Evolutionary conservation across 2,113 vertebrate species (phyloP).

Genomic region (Hoplias malabaricus): DNA sequence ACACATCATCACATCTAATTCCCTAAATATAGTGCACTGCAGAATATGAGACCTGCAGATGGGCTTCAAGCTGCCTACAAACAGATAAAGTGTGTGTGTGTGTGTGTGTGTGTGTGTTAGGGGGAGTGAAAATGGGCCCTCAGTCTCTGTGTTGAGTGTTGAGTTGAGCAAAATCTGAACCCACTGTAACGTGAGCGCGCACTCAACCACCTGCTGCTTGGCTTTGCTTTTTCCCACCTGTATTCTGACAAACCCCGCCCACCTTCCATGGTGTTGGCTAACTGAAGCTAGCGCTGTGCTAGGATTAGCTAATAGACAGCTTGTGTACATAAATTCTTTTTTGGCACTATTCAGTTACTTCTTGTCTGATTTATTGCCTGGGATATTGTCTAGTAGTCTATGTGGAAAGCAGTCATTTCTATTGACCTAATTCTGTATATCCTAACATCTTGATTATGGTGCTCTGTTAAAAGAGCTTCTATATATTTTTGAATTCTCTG

Average conservation of each 20-base stretch:
- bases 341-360: too few relatives aligned
- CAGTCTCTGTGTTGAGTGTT: slow-evolving; percentile 14
- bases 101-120: background rate
- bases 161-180: background rate
- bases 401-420: too few relatives aligned
- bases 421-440: too few relatives aligned
- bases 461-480: too few relatives aligned
- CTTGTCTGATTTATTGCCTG: too few relatives aligned
- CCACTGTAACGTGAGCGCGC: slow-evolving; percentile 51
- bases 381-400: too few relatives aligned
- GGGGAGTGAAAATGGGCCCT: slow-evolving; percentile 21
- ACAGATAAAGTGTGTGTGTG: slow-evolving; percentile 2
- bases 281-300: too few relatives aligned
- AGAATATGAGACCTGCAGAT: slow-evolving; percentile 56
- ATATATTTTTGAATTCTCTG: too few relatives aligned
- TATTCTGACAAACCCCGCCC: background rate
- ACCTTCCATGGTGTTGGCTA: too few relatives aligned
- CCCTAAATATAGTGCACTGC: slow-evolving; percentile 64
- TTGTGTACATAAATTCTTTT: too few relatives aligned
- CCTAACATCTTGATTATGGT: too few relatives aligned
- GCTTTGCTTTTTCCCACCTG: slow-evolving; percentile 14
- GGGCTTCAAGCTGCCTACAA: slow-evolving; percentile 9
- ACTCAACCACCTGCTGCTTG: slow-evolving; percentile 52
- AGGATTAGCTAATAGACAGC: too few relatives aligned
- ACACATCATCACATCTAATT: slow-evolving; percentile 69